Base-by-base conservation (phyloP, 2,888 invertebrate genomes). In the Biston stratarius region DNA sequence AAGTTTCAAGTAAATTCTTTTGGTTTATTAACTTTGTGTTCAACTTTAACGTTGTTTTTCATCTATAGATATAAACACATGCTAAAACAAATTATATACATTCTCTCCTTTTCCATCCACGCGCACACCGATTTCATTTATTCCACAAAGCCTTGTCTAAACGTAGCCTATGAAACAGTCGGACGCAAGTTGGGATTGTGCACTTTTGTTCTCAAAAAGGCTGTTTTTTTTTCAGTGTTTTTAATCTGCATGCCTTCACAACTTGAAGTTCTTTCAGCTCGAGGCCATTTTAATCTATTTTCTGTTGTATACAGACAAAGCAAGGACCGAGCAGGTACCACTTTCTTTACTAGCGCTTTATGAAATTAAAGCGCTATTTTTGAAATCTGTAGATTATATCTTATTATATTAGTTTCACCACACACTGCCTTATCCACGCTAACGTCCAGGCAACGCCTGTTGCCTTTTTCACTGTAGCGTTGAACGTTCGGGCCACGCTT, bases 251-350 rank as follows among this genome's bases (percentile, higher is more conserved):
- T 86, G 86, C 88, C 84, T 90, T 89, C 87, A 85, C 86, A 84
- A 82, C 82, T 83, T 47, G 76, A 69, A 77, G 81, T 82, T 81
- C 83, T 84, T 85, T 82, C 80, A 83, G 90, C 91, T 80, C 71
- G 78, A 70, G 89, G 91, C 88, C 82, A 86, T 92, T 92, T 92
- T 91, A 92, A 92, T 92, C 89, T 91, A 83, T 89, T 89, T 86
- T 61, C 57, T 11, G 44, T 49, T 57, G 40, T 40, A 48, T 12
- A 47, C 55, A 68, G 53, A 59, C 67, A 14, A 38, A 63, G 52
- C 58, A 55, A 15, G 9, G 10, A 12, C 24, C 24, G 59, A 56
- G 47, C 57, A 58, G 52, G 58, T 66, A 56, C 15, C 12, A 6
- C 12, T 14, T 47, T 36, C 49, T 63, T 62, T 48, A 33, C 34